Evolutionary conservation across 2,797 vertebrate species (phyloP).

Genomic region (Bryconaethiops microstoma): DNA sequence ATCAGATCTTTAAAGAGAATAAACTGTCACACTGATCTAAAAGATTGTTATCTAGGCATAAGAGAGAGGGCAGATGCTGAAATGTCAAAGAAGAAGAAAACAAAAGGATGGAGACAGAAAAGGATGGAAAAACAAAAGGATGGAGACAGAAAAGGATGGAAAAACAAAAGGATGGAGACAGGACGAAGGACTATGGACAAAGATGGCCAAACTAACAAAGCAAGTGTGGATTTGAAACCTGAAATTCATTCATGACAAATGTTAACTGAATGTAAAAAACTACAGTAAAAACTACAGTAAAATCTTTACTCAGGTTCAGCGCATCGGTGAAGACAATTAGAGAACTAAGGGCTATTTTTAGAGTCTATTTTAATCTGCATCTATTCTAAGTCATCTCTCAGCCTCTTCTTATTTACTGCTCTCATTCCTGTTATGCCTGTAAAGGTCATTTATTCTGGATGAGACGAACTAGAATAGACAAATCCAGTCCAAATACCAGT

Average conservation of each 20-base stretch:
- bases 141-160: too few relatives aligned
- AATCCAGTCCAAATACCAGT: too few relatives aligned
- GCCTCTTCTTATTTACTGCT: neutral
- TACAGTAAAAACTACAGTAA: too few relatives aligned
- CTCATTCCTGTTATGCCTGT: neutral
- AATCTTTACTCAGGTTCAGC: too few relatives aligned
- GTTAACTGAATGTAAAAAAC: too few relatives aligned
- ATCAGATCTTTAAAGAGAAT: constrained; percentile 1
- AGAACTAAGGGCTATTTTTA: neutral
- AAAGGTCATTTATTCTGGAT: too few relatives aligned
- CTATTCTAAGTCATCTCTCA: neutral
- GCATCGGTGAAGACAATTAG: too few relatives aligned
- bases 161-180: too few relatives aligned
- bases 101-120: neutral
- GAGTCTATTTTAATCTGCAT: neutral
- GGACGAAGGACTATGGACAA: neutral
- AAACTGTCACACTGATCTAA: neutral
- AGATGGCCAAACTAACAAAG: neutral
- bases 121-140: too few relatives aligned
- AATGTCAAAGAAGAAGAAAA: neutral
- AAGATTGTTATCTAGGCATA: neutral
- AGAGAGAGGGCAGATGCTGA: neutral
- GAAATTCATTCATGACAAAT: too few relatives aligned
- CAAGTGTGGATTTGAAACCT: too few relatives aligned
- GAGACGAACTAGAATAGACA: too few relatives aligned